Evolutionary conservation across 2,797 vertebrate species (phyloP).

Genomic region (Rhinoraja longicauda): DNA sequence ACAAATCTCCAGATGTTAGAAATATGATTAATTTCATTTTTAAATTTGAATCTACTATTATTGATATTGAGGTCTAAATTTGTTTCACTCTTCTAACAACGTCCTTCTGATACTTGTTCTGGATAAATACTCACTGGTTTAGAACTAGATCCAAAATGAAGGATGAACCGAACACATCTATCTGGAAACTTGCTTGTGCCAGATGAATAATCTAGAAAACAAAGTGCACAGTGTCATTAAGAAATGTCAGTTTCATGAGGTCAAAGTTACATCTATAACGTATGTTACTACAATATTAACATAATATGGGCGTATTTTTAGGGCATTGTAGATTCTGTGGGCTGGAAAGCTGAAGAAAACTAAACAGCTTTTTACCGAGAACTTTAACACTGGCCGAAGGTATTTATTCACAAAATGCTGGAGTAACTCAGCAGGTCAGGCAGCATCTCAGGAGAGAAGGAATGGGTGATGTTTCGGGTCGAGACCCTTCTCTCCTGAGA

Average conservation of each 20-base stretch:
- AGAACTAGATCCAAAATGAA: constrained; percentile 85
- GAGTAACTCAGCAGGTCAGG: no score
- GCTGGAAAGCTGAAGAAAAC: not conserved
- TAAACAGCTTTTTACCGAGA: not conserved
- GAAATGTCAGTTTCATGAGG: constrained; percentile 50
- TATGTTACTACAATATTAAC: not conserved
- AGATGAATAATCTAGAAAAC: constrained; percentile 72
- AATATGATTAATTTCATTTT: not conserved
- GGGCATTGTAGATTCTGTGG: not conserved
- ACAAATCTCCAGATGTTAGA: not conserved
- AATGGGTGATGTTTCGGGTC: no score
- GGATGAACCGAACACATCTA: constrained; percentile 71
- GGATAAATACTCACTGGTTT: constrained; percentile 76
- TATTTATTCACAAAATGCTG: no score
- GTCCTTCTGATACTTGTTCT: not conserved
- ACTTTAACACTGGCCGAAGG: not conserved
- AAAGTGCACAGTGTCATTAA: not conserved
- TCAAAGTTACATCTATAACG: not conserved
- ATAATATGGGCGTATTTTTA: not conserved
- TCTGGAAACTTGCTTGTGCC: constrained; percentile 80
- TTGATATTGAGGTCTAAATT: not conserved
- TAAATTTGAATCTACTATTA: not conserved
- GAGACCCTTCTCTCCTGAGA: no score
- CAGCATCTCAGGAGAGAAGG: no score
- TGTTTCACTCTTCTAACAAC: not conserved